Conservation (phyloP, 2,888 invertebrate species). For the Epiperipatus broadwayi region DNA sequence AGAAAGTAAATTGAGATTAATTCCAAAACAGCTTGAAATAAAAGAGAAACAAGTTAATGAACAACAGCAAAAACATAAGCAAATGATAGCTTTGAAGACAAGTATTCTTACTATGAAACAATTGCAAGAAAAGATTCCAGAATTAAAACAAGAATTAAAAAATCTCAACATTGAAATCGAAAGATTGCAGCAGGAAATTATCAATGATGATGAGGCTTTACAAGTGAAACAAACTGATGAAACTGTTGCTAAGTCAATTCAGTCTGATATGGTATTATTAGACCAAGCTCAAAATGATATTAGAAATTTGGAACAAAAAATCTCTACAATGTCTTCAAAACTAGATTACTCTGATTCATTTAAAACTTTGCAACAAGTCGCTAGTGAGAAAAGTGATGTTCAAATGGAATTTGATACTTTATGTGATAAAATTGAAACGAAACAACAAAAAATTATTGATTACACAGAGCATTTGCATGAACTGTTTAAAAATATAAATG, state of each 20-base stretch:
- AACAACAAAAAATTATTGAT: no score
- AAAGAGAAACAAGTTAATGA: conserved; percentile 23
- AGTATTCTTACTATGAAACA: conserved; percentile 17
- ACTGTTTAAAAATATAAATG: background rate
- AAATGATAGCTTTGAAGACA: conserved; percentile 26
- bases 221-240: conserved; percentile 33
- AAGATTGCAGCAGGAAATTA: conserved; percentile 20
- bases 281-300: conserved; percentile 39
- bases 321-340: conserved; percentile 21
- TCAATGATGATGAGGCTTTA: conserved; percentile 21
- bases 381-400: conserved; percentile 23
- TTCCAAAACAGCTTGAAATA: conserved; percentile 23
- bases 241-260: conserved; percentile 37
- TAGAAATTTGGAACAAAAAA: conserved; percentile 31
- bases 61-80: conserved; percentile 23
- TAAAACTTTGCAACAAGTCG: conserved; percentile 23
- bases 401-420: conserved; percentile 20
- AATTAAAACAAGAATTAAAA: no score
- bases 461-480: background rate
- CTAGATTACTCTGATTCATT: conserved; percentile 22
- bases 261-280: conserved; percentile 53
- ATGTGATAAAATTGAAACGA: no score
- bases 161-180: conserved; percentile 26
- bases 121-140: no score
- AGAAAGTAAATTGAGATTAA: conserved; percentile 23